These are phyloP conservation scores for Corynorhinus townsendii DNA, from an alignment of 2,113 vertebrate genomes.

Conservation along the genomic window DNA sequence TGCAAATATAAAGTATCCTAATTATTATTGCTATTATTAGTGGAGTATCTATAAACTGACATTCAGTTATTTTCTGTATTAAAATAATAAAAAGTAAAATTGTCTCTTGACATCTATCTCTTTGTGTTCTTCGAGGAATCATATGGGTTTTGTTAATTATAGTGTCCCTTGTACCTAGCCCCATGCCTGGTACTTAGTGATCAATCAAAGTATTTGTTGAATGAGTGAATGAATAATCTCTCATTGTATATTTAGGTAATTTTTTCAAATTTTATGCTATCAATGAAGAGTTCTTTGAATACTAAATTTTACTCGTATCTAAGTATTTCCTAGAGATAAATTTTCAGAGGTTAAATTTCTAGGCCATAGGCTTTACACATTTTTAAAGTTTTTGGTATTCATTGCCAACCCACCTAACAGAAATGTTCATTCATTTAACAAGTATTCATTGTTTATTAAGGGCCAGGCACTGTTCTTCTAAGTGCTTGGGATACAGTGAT, in stretches of 20 bases:
- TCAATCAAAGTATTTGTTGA: neutral
- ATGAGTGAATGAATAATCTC: constrained; percentile 7
- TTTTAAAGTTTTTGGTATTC: neutral
- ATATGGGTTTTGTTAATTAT: neutral
- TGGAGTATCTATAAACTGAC: constrained; percentile 55
- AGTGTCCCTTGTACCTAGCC: neutral
- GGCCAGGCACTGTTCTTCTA: neutral
- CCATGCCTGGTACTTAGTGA: neutral
- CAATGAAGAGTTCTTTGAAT: constrained; percentile 22
- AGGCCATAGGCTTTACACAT: neutral
- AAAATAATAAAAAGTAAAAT: constrained; percentile 42
- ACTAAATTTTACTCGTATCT: neutral
- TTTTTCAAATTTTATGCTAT: neutral
- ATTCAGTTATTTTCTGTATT: constrained; percentile 52
- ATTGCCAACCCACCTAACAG: neutral
- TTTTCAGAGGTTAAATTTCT: constrained; percentile 44
- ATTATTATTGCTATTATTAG: constrained; percentile 55
- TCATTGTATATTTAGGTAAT: constrained; percentile 5
- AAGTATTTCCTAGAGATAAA: neutral
- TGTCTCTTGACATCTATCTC: neutral
- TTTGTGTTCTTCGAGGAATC: neutral
- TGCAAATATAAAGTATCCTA: constrained; percentile 65
- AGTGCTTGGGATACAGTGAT: neutral
- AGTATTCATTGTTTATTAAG: constrained; percentile 1
- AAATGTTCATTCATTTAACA: neutral